Evolutionary conservation across 2,113 vertebrate species (phyloP), one percentile per base, ranked within the genome.

Genomic region (Saimiri boliviensis): DNA sequence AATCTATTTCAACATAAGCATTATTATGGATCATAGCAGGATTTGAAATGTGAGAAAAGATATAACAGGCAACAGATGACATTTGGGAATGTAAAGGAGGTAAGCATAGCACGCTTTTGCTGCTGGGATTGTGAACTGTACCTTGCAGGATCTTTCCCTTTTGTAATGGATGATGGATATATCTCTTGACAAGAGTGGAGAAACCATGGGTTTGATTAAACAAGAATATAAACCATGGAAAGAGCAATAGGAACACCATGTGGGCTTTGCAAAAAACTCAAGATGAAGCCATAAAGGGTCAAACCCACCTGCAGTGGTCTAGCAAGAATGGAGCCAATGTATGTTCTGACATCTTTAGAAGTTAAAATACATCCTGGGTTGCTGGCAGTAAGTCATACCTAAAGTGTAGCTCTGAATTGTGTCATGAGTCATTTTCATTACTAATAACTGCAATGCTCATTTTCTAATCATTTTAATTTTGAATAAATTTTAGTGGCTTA

Each of bases 381-480:
- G 60, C 40, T 80, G 23, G 16, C 54, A 74, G 77, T 37, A 80
- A 66, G 40, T 49, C 10, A 12, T 2, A 27, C 60, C 27, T 77
- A 81, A 82, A 19, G 3, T 45, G 42, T 63, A 74, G 12, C 66
- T 86, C 42, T 60, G 45, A 77, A 47, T 45, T 93, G 76, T 81
- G 52, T 58, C 21, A 42, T 27, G 73, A 81, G 19, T 87, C 32
- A 60, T 79, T 63, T 95, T 92, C 37, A 45, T 93, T 52, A n/a
- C n/a, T 52, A 45, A 87, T 66, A 58, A 30, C 32, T 54, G 20
- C 63, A 86, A 35, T 58, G 27, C 32, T 32, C 81, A 9, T 52
- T 94, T 91, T 21, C 14, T 79, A 74, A 89, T 89, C 32, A 37
- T 54, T 95, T 92, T 42, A 20, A 85, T 54, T 80, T 83, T 89